Conservation (phyloP, 2,888 invertebrate genomes). For the Pachycephus smyrnensis region DNA sequence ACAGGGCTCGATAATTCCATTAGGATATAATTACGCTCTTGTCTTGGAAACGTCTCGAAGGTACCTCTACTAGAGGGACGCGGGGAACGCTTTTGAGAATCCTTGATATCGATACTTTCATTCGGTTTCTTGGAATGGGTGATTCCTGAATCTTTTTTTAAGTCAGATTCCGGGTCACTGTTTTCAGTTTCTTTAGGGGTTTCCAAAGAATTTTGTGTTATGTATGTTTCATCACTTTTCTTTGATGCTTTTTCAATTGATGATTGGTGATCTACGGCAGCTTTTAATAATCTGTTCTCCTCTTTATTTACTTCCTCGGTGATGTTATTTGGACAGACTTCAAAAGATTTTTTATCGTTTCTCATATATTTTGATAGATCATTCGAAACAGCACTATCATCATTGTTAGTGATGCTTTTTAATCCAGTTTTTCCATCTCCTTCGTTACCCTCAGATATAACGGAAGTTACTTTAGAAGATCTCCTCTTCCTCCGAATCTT, state of each 20-base stretch:
- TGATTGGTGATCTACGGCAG: not conserved
- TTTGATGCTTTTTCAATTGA: not conserved
- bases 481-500: constrained; percentile 13
- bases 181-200: not conserved
- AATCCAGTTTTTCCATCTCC: constrained; percentile 1
- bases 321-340: not conserved
- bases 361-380: not conserved
- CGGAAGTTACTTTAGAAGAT: not conserved
- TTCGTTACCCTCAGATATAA: not conserved
- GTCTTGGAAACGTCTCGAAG: constrained; percentile 48
- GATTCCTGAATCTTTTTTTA: not conserved
- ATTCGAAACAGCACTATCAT: constrained; percentile 22
- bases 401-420: not conserved
- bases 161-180: not conserved
- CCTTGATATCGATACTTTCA: constrained; percentile 13
- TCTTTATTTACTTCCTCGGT: not conserved
- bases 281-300: not conserved
- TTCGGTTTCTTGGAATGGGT: not conserved
- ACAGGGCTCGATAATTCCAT: constrained; percentile 52
- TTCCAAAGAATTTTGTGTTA: not conserved
- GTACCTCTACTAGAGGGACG: constrained; percentile 36
- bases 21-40: constrained; percentile 51
- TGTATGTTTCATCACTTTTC: not conserved
- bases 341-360: not conserved
- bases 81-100: constrained; percentile 26